Evolutionary conservation across 2,888 invertebrate species (phyloP).

Genomic region (Hirtodrosophila alboralis): DNA sequence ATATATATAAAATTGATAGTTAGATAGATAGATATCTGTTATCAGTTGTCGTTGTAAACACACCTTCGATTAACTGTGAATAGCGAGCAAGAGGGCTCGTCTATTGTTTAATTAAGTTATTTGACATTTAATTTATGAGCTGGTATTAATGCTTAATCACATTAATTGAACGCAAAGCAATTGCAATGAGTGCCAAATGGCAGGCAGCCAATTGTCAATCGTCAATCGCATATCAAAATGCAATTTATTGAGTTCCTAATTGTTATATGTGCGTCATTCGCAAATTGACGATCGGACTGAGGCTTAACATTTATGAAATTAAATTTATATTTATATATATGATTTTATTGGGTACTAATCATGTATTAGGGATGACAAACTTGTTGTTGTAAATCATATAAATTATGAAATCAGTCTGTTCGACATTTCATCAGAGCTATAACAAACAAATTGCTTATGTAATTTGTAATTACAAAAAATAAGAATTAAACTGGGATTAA

Average conservation of each 20-base stretch:
- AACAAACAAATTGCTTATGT: too few relatives aligned
- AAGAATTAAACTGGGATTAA: too few relatives aligned
- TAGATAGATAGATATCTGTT: slow-evolving; percentile 15
- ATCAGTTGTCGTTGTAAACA: slow-evolving; percentile 17
- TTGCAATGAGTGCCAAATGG: slow-evolving; percentile 14
- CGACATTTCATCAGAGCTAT: too few relatives aligned
- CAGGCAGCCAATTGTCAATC: slow-evolving; percentile 3
- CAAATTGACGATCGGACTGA: slow-evolving; percentile 1
- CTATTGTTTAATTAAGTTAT: slow-evolving; percentile 60
- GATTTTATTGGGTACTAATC: neutral
- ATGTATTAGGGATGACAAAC: too few relatives aligned
- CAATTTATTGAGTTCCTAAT: slow-evolving; percentile 25
- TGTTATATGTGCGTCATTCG: slow-evolving; percentile 32
- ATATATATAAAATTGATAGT: too few relatives aligned
- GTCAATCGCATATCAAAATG: slow-evolving; percentile 10
- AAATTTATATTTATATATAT: slow-evolving; percentile 1
- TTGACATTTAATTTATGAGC: slow-evolving; percentile 61
- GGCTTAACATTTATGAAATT: neutral
- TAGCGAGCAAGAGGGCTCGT: slow-evolving; percentile 25
- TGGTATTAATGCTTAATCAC: slow-evolving; percentile 35
- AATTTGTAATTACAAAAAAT: too few relatives aligned
- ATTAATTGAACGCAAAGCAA: slow-evolving; percentile 28
- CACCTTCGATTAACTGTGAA: neutral
- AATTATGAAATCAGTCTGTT: too few relatives aligned
- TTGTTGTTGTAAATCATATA: too few relatives aligned